Base-by-base conservation (phyloP, 2,797 vertebrate genomes). In the Acestrorhynchus altus region DNA sequence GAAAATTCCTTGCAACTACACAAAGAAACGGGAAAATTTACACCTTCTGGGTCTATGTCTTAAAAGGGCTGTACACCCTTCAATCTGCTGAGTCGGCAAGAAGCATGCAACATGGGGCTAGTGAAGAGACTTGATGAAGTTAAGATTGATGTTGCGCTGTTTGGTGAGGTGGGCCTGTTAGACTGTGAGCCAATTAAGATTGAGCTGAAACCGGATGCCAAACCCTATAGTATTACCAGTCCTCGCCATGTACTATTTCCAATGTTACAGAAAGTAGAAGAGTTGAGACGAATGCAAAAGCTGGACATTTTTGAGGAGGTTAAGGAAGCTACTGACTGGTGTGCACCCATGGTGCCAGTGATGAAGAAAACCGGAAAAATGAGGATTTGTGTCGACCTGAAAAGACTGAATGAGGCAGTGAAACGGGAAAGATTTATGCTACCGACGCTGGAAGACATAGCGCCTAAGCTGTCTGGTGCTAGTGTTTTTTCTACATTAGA, bases 181-280 rank as follows among this genome's bases (percentile, higher is more conserved):
- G 78, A 83, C 7, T 81, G 69, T 57, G 54, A 81, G 13, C 60
- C 76, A 40, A 49, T 83, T 4, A 77, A 64, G 51, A 79, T 73
- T 35, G 46, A 71, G 11, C 75, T 72, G 42, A 0, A 40, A 66
- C 5, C 16, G 54, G 8, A 47, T 66, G 9, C n/a, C 1, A 51
- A 31, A 42, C 31, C 42, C 0, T 75, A 82, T 7, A 76, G 46
- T 18, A 15, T 71, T 7, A 8, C 46, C 4, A 57, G 35, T 0
- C 66, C 66, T 4, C 31, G 31, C 31, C 31, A 6, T 35, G 31
- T 35, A 6, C 31, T 6, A 2, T 35, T 35, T 35, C 31, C 54
- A 0, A 10, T 75, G 6, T 52, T 77, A 12, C 51, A 44, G 13
- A 70, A 80, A 49, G 51, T 77, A 20, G 51, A 78, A 28, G 47